Evolutionary conservation across 2,888 invertebrate genomes (phyloP).

Genomic region (Syritta pipiens): DNA sequence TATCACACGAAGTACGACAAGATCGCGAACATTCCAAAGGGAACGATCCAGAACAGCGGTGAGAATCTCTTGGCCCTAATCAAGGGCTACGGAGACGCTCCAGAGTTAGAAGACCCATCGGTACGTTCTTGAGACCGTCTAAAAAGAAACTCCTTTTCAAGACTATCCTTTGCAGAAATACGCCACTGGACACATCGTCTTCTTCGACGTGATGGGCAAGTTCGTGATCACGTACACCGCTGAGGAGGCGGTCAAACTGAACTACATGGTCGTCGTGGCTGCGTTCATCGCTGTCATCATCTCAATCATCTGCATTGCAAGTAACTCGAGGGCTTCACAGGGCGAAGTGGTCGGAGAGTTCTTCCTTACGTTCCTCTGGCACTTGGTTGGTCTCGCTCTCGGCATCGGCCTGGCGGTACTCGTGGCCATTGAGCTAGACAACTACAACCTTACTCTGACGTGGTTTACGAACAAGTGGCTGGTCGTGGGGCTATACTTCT

Average conservation of each 20-base stretch:
- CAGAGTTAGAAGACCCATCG: conserved; percentile 75
- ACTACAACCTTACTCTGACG: conserved; percentile 80
- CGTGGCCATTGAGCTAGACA: conserved; percentile 78
- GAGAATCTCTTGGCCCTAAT: conserved; percentile 84
- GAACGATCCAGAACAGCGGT: conserved; percentile 87
- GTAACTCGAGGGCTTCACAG: conserved; percentile 75
- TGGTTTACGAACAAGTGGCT: conserved; percentile 83
- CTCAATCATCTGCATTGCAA: conserved; percentile 76
- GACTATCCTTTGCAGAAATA: conserved; percentile 77
- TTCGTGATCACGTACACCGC: conserved; percentile 85
- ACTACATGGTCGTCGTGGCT: conserved; percentile 77
- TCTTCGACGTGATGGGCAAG: conserved; percentile 86
- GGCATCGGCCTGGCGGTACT: conserved; percentile 73
- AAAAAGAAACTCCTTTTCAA: too few species aligned
- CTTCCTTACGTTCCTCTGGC: conserved; percentile 74
- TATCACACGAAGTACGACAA: conserved; percentile 88
- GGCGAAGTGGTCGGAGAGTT: conserved; percentile 76
- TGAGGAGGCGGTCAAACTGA: conserved; percentile 76
- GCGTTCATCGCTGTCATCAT: conserved; percentile 76
- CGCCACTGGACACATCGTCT: conserved; percentile 81
- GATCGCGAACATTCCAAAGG: conserved; percentile 82
- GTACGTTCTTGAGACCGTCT: conserved; percentile 72
- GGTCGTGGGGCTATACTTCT: conserved; percentile 79
- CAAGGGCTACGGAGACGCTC: conserved; percentile 79
- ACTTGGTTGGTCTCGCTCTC: conserved; percentile 73